phyloP scores from a whole-genome alignment of 2,888 invertebrate species.

The Nasonia oneida region DNA sequence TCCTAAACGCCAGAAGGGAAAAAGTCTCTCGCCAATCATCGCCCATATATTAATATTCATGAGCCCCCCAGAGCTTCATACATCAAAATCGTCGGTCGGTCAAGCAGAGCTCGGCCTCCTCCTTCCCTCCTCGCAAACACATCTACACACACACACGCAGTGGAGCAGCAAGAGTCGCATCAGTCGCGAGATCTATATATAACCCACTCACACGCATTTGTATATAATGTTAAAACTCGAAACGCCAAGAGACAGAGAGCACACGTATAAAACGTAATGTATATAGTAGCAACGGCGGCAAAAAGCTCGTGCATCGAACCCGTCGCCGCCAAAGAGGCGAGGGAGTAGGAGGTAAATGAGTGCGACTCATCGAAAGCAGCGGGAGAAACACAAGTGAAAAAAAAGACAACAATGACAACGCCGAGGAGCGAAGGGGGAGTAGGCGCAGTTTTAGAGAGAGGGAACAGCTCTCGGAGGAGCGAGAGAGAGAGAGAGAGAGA shows the following conservation, averaged over 20 bases:
- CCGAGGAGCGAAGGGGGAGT: background rate
- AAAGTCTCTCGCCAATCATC: background rate
- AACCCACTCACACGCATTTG: background rate
- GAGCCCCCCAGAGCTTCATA: background rate
- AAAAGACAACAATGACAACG: background rate
- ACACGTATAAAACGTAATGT: no score
- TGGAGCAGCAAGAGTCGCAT: background rate
- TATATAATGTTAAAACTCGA: background rate
- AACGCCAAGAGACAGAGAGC: background rate
- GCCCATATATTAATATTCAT: background rate
- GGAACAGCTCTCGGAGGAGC: background rate
- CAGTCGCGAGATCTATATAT: background rate
- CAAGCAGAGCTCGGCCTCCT: slow-evolving; percentile 34
- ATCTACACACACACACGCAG: background rate
- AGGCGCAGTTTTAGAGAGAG: background rate
- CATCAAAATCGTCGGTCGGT: slow-evolving; percentile 47
- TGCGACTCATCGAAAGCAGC: background rate
- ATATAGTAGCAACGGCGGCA: background rate
- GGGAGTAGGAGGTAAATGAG: background rate
- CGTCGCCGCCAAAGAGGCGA: background rate
- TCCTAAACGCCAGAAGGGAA: background rate
- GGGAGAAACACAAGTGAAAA: background rate
- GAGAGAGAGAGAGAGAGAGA: slow-evolving; percentile 4
- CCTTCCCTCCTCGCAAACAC: background rate
- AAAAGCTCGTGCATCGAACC: background rate